phyloP scores from a whole-genome alignment of 2,888 invertebrate genomes.

The Adineta ricciae region DNA sequence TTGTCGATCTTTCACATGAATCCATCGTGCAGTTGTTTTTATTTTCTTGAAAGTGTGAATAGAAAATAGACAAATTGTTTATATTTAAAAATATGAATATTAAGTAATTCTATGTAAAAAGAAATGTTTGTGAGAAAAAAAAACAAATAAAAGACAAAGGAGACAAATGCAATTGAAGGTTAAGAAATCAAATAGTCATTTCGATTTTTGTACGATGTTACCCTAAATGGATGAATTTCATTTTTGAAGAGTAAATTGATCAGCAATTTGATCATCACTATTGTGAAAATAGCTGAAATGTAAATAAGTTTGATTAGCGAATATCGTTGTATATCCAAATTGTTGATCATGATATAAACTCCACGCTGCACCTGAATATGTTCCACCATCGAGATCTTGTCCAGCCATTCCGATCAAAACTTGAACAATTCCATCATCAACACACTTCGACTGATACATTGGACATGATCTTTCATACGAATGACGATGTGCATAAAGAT shows the following conservation, averaged over 20 bases:
- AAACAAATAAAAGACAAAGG: no score
- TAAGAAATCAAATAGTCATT: no score
- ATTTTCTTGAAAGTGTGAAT: no score
- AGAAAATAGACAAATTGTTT: no score
- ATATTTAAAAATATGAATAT: no score
- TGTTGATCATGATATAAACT: neutral
- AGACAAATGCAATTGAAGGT: no score
- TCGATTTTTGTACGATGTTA: no score
- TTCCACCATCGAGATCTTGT: neutral
- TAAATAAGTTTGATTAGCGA: neutral
- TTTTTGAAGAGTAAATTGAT: neutral
- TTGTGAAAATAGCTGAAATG: neutral
- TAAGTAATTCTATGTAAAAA: no score
- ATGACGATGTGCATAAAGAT: constrained; percentile 35
- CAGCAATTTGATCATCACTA: neutral
- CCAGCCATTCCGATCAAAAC: neutral
- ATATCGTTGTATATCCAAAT: neutral
- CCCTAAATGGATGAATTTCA: no score
- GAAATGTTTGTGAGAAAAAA: no score
- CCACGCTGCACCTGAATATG: neutral
- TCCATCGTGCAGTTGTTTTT: no score
- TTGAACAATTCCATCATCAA: neutral
- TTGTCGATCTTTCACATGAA: no score
- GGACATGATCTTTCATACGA: constrained; percentile 36
- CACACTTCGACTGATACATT: constrained; percentile 23